Evolutionary conservation across 64 coral and sea anemone genomes (phyloP), one percentile per base, ranked within the genome.

Genomic region (Montipora capricornis): DNA sequence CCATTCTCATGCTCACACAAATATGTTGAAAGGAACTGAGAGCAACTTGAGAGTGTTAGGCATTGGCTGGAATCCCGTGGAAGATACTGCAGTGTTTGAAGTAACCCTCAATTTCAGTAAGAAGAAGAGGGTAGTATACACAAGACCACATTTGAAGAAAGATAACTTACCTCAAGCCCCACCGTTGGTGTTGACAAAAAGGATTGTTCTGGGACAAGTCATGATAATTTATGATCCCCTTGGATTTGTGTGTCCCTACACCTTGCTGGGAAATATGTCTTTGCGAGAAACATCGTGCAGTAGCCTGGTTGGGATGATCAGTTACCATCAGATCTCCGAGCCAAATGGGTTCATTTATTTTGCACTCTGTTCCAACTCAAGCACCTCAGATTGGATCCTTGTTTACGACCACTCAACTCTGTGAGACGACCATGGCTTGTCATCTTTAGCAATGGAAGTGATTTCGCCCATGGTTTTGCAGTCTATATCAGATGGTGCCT

Each of bases 151-250:
- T 45, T 62, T 93, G 20, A 52, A 37, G 64, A 78, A 90, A 17
- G 46, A 87, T 66, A 82, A 93, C 24, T 75, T 96, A 44, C 91
- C 81, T 0, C 64, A 82, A 88, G 87, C 47, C 60, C 14, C 94
- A 87, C 95, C 91, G 19, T 24, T 80, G 17, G 48, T 93, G 62
- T 88, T 93, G 73, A 96, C 91, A 74, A 96, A 82, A 76, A 96
- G 95, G 87, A 94, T 96, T 49, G 95, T 93, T 13, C 81, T 93
- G 45, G 80, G 57, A 45, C 95, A 96, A 12, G 95, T 93, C 6
- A 96, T 96, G 95, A 96, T 74, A 60, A 49, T 96, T 9, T 96
- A 90, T 45, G 95, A 96, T 93, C 91, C 95, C 37, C 57, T 96
- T 75, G 87, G 95, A 74, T 44, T 96, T 67, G 79, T 96, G 14